A percentile compares a stretch with the other conserved stretches of the same genome.
Conservation (phyloP, 2,797 vertebrate genomes). For the Pelobates cultripes region DNA sequence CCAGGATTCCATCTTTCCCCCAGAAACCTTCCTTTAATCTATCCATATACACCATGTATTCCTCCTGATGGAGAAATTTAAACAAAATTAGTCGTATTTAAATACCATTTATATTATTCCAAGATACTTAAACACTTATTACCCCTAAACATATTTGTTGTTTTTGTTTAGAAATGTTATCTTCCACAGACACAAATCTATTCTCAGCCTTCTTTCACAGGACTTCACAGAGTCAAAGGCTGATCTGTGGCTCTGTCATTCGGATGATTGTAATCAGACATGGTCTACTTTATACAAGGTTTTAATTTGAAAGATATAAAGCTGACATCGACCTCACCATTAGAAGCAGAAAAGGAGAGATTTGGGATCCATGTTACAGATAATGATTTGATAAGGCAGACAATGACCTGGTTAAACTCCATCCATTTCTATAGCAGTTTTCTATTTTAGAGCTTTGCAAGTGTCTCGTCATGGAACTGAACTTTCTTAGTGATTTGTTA, state of each 20-base stretch:
- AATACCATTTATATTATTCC: neutral
- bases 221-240: neutral
- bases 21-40: neutral
- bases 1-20: neutral
- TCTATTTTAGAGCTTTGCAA: slow-evolving; percentile 28
- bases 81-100: neutral
- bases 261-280: slow-evolving; percentile 17
- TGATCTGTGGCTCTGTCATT: no score
- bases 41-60: neutral
- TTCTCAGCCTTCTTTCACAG: neutral
- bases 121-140: neutral
- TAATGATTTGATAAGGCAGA: slow-evolving; percentile 55
- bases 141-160: neutral
- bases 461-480: slow-evolving; percentile 29
- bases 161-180: no score
- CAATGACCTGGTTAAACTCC: slow-evolving; percentile 66
- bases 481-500: slow-evolving; percentile 56
- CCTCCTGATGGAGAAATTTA: neutral
- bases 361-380: slow-evolving; percentile 59
- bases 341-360: slow-evolving; percentile 61
- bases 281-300: slow-evolving; percentile 44
- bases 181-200: neutral
- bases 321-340: slow-evolving; percentile 65
- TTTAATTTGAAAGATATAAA: slow-evolving; percentile 65
- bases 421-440: slow-evolving; percentile 25